Percentiles rank a stretch among this genome's conserved stretches.
These are phyloP conservation scores for Spinus pinus DNA, from an alignment of 2,797 vertebrate genomes.

Conservation along the genomic window DNA sequence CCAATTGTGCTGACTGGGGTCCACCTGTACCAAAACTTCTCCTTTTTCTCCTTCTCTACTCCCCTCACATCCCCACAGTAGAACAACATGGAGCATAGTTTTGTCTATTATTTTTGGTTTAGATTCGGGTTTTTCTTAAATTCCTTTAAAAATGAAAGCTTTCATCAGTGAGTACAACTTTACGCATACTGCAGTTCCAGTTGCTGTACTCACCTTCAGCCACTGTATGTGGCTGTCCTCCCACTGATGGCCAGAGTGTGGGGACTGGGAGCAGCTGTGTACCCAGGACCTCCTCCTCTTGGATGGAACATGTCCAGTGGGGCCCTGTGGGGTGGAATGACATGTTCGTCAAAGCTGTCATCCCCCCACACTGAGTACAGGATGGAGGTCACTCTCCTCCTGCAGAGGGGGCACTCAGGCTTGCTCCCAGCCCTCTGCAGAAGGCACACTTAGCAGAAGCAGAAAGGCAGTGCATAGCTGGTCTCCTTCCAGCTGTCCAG, in stretches of 20 bases:
- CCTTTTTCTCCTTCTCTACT: background rate
- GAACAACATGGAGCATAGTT: background rate
- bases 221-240: background rate
- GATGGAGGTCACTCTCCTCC: background rate
- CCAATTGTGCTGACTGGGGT: background rate
- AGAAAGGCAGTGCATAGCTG: background rate
- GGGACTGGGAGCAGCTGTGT: fast-evolving
- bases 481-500: background rate
- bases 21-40: background rate
- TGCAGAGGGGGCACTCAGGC: background rate
- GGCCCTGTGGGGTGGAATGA: fast-evolving
- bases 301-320: fast-evolving
- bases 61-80: background rate
- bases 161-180: background rate
- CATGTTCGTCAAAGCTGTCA: background rate
- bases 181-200: background rate
- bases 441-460: background rate
- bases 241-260: background rate
- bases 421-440: background rate
- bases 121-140: background rate
- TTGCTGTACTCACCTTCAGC: background rate
- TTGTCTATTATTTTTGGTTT: background rate
- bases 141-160: background rate
- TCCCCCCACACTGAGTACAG: fast-evolving
- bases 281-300: fast-evolving